Conservation (phyloP, 1,140 invertebrate species). For the Oryzaephilus surinamensis region DNA sequence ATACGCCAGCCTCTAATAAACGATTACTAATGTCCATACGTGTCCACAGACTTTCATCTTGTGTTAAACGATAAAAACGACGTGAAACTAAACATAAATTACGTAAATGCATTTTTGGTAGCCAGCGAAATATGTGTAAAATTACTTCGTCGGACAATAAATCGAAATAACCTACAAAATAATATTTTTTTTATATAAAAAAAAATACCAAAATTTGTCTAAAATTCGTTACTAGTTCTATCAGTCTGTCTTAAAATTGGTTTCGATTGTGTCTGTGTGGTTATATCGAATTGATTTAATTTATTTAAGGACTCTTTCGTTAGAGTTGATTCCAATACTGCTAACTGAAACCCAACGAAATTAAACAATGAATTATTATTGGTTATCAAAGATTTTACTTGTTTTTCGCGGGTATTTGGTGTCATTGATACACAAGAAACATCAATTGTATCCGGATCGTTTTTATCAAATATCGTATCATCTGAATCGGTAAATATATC, state of each 20-base stretch:
- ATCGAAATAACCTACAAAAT: constrained; percentile 46
- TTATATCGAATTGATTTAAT: too few relatives aligned
- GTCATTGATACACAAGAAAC: constrained; percentile 24
- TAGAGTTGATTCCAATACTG: constrained; percentile 24
- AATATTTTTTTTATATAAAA: too few relatives aligned
- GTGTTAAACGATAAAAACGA: constrained; percentile 57
- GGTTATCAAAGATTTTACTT: constrained; percentile 11
- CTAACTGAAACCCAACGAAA: too few relatives aligned
- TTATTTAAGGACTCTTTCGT: constrained; percentile 11
- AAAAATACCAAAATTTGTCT: too few relatives aligned
- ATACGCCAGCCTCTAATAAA: constrained; percentile 49
- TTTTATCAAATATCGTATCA: constrained; percentile 22
- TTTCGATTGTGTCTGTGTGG: too few relatives aligned
- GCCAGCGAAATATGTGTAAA: constrained; percentile 68
- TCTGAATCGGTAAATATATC: constrained; percentile 14
- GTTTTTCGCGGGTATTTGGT: constrained; percentile 19
- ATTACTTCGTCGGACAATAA: constrained; percentile 72
- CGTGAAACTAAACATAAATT: constrained; percentile 58
- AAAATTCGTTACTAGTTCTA: too few relatives aligned
- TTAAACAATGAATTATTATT: too few relatives aligned
- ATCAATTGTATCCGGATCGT: constrained; percentile 14
- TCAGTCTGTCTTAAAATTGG: too few relatives aligned
- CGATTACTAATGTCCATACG: constrained; percentile 67
- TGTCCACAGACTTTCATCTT: constrained; percentile 76
- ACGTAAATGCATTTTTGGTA: constrained; percentile 64